Conservation (phyloP, 2,797 vertebrate species). For the Bryconaethiops microstoma region DNA sequence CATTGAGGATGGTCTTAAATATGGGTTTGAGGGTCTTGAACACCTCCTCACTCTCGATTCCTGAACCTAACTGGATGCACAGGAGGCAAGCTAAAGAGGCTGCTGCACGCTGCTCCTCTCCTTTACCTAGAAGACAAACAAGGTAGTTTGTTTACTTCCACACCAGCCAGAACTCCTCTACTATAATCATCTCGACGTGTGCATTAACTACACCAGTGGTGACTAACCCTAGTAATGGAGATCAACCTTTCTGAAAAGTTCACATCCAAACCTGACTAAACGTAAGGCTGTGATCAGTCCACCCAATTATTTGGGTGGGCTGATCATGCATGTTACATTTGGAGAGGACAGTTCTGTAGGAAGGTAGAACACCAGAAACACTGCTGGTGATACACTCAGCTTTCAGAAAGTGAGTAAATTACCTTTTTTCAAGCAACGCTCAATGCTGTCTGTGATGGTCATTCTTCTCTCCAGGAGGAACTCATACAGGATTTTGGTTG, state of each 20-base stretch:
- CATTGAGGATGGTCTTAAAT: constrained; percentile 91
- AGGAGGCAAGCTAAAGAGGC: constrained; percentile 90
- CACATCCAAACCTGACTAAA: too few species aligned
- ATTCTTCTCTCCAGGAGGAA: constrained; percentile 95
- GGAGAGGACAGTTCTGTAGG: too few species aligned
- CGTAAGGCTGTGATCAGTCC: too few species aligned
- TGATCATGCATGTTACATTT: too few species aligned
- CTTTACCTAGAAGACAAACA: constrained; percentile 82
- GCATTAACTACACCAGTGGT: too few species aligned
- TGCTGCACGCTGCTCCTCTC: constrained; percentile 90
- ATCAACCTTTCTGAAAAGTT: too few species aligned
- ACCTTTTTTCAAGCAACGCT: constrained; percentile 98
- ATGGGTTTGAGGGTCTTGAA: constrained; percentile 91
- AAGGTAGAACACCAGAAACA: too few species aligned
- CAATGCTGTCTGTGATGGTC: constrained; percentile 95
- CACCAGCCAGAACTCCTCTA: too few species aligned
- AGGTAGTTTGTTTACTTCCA: not conserved
- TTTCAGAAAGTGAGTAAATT: constrained; percentile 21
- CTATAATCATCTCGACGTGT: too few species aligned
- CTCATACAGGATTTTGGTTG: constrained; percentile 92
- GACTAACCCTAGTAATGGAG: too few species aligned
- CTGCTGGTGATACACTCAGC: not conserved
- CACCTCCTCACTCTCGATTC: constrained; percentile 96
- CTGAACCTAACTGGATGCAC: constrained; percentile 93
- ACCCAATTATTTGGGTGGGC: too few species aligned